Evolutionary conservation across 2,888 invertebrate genomes (phyloP), one percentile per base, ranked within the genome.

Genomic region (Polymixis lichenea): DNA sequence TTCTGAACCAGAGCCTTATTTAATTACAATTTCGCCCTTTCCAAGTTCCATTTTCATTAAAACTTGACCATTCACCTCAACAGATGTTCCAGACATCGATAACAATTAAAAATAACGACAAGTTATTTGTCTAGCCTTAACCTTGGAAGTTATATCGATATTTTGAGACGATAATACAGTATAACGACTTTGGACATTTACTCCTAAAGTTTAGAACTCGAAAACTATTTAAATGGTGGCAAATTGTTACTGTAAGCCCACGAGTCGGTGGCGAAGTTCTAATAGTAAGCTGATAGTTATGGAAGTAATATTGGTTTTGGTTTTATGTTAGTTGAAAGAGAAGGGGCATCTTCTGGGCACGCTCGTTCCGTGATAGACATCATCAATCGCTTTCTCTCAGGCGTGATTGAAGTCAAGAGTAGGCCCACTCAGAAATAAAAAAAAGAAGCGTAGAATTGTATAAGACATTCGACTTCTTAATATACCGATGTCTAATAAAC

Each of bases 141-240:
- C 70, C 55, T 77, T 69, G 56, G 19, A 83, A 85, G 82, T 81
- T 55, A 67, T 28, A 76, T 69, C 55, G 62, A 75, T 62, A 62
- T 72, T 80, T 69, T 64, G 58, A 70, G 60, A 66, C 83, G 65
- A 38, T 74, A 77, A 75, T 80, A 78, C 46, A 62, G 38, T 80
- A 61, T 79, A 75, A 79, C 38, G 67, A 87, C 67, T 81, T 77
- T 61, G 62, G 75, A 73, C 64, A 58, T 58, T 82, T 68, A 75
- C 60, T 80, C 68, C 46, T 67, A 58, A 78, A 87, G 78, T 86
- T 78, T 66, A 53, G 51, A 77, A 80, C 76, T 80, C 71, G 64
- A 62, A 72, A 85, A 86, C 79, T 86, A 85, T 87, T 74, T 86
- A 83, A 81, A 80, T 81, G 81, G 53, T 67, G 49, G 58, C 69